Percentiles rank a stretch among this genome's conserved stretches.
phyloP scores from a whole-genome alignment of 2,888 invertebrate genomes.

The Cetonia aurata region DNA sequence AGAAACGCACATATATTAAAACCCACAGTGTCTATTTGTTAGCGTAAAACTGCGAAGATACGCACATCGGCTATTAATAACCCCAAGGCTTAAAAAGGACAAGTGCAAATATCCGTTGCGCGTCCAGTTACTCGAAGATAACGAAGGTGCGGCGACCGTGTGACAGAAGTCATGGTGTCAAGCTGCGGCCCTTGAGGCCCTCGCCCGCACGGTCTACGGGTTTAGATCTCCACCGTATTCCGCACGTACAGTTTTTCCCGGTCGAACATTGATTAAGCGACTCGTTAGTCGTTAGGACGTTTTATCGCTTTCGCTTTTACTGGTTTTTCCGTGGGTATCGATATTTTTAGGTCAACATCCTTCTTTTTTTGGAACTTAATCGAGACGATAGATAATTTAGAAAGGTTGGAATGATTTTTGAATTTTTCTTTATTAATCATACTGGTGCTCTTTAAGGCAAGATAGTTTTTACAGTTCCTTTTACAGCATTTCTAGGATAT shows the following conservation, averaged over 20 bases:
- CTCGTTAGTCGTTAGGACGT: slow-evolving; percentile 39
- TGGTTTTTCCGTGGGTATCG: slow-evolving; percentile 7
- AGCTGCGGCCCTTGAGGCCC: slow-evolving; percentile 30
- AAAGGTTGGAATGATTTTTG: too few species aligned
- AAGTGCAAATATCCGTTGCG: slow-evolving; percentile 24
- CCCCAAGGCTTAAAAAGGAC: slow-evolving; percentile 7
- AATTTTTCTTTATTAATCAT: too few species aligned
- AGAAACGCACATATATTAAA: neutral
- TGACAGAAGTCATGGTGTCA: slow-evolving; percentile 50
- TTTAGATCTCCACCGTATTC: slow-evolving; percentile 43
- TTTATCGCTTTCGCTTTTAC: slow-evolving; percentile 20
- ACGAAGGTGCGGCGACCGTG: slow-evolving; percentile 49
- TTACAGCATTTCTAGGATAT: too few species aligned
- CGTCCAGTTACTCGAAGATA: slow-evolving; percentile 44
- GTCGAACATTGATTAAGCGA: slow-evolving; percentile 42
- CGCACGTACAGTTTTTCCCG: slow-evolving; percentile 43
- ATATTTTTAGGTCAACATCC: slow-evolving; percentile 17
- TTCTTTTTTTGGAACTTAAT: neutral
- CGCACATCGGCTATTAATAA: slow-evolving; percentile 44
- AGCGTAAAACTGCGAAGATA: slow-evolving; percentile 23
- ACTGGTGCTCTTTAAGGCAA: too few species aligned
- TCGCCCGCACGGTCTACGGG: slow-evolving; percentile 7
- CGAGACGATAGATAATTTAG: too few species aligned
- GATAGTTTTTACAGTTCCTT: too few species aligned
- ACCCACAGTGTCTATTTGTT: slow-evolving; percentile 16